Evolutionary conservation across 2,113 vertebrate species (phyloP), one percentile per base, ranked within the genome.

Genomic region (Paratilapia polleni): DNA sequence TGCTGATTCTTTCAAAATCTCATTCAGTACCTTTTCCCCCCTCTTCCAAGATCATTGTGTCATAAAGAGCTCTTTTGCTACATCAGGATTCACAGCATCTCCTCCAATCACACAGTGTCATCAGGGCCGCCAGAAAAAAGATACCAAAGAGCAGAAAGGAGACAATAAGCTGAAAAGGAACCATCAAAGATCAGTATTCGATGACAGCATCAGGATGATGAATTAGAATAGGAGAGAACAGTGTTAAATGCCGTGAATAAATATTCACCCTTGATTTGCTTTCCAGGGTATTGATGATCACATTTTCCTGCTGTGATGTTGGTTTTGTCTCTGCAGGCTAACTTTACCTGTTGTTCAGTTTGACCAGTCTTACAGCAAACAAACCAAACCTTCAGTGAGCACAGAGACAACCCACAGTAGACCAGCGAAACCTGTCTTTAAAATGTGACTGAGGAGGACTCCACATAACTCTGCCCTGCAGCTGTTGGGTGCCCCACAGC

Each of bases 71-170:
- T 11, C 17, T 8, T 49, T 6, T 60, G 26, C 12, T 2, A 17
- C 0, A 20, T 12, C 28, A 17, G 34, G 4, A 36, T 15, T 3
- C 3, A 2, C 63, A 68, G 13, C 66, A 70, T 49, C 22, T 66
- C 62, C 0, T 61, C 38, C 24, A 28, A 2, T 28, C 17, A 28
- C 0, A 9, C 19, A 9, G 0, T 6, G 57, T 22, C 15, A 41
- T 13, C 1, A 52, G 0, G 4, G 7, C 1, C 1, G 31, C 3
- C 0, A 56, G 0, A 8, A 0, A 0, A 10, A 62, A 1, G 10
- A 70, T 59, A 12, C 0, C 2, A 0, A 54, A 2, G 20, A 84
- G 36, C 0, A 0, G 2, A 26, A 2, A 0, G 19, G 61, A 60
- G 5, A 24, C 57, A 0, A 19, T 0, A 3, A 0, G 0, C 76